These are phyloP conservation scores for Microcebus lehilahytsara DNA, from an alignment of 2,113 vertebrate species.

Conservation along the genomic window DNA sequence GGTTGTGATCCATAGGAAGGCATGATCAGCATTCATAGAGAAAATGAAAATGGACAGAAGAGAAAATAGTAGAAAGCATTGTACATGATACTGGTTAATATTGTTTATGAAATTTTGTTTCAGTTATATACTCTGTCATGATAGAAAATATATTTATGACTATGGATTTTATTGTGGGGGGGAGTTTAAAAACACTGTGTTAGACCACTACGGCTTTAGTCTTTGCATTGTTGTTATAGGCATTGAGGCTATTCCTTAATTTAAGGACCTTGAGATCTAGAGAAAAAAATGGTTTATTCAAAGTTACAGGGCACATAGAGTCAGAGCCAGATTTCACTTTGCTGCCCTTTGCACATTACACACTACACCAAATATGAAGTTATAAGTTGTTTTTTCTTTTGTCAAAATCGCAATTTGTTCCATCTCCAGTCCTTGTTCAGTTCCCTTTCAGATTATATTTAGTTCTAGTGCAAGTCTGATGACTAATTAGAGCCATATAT, in stretches of 20 bases:
- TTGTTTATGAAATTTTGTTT: not conserved
- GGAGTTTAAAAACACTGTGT: not conserved
- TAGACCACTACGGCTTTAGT: not conserved
- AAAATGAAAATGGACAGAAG: not conserved
- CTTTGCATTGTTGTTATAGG: not conserved
- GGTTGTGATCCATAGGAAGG: not conserved
- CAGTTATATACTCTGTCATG: not conserved
- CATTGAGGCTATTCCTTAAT: not conserved
- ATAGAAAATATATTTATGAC: slow-evolving; percentile 3
- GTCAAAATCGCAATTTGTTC: slow-evolving; percentile 8
- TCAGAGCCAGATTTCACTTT: not conserved
- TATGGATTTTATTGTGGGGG: not conserved
- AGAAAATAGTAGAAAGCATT: not conserved
- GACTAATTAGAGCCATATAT: slow-evolving; percentile 48
- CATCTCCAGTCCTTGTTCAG: not conserved
- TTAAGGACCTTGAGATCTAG: not conserved
- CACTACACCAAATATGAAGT: not conserved
- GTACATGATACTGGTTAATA: not conserved
- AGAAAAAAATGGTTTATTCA: not conserved
- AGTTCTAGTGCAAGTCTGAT: slow-evolving; percentile 36
- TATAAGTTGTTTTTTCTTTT: not conserved
- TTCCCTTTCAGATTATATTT: slow-evolving; percentile 33
- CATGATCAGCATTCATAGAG: not conserved
- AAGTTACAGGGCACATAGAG: not conserved
- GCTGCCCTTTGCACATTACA: not conserved